Evolutionary conservation across 2,888 invertebrate genomes (phyloP).

Genomic region (Agriopis leucophaearia): DNA sequence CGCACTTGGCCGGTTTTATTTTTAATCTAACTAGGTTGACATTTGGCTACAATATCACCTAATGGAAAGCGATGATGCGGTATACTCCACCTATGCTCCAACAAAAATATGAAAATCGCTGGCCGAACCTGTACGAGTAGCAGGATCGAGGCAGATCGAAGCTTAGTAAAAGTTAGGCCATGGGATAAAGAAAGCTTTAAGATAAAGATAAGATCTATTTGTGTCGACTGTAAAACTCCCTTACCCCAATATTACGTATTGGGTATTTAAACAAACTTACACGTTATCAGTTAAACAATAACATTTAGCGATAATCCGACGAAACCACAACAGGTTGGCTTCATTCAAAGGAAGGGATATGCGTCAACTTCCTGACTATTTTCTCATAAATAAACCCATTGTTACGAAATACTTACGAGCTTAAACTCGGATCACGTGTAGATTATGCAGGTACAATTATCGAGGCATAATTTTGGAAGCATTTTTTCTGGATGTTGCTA

Average conservation of each 20-base stretch:
- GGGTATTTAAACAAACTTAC: slow-evolving; percentile 47
- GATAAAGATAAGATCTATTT: too few species aligned
- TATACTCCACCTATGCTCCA: too few species aligned
- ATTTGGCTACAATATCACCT: too few species aligned
- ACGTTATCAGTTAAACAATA: slow-evolving; percentile 68
- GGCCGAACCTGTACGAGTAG: too few species aligned
- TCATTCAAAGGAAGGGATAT: slow-evolving; percentile 60
- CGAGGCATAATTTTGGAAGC: slow-evolving; percentile 52
- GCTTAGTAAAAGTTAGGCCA: too few species aligned
- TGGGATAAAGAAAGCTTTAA: too few species aligned
- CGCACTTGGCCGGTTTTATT: too few species aligned
- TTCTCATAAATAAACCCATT: slow-evolving; percentile 50
- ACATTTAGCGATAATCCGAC: slow-evolving; percentile 59
- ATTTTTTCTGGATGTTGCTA: slow-evolving; percentile 13
- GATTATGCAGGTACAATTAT: slow-evolving; percentile 67
- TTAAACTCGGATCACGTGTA: slow-evolving; percentile 63
- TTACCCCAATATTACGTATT: slow-evolving; percentile 24
- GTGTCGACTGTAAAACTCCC: background rate
- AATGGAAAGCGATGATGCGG: too few species aligned
- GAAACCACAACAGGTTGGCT: slow-evolving; percentile 62
- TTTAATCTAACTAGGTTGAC: too few species aligned
- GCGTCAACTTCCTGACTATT: slow-evolving; percentile 79
- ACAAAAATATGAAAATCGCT: too few species aligned
- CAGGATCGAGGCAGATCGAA: too few species aligned
- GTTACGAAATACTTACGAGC: slow-evolving; percentile 49